Percentiles rank a stretch among this genome's conserved stretches.
Evolutionary conservation across 92 coral and sea anemone genomes (phyloP).

Genomic region (Bergia sp.): DNA sequence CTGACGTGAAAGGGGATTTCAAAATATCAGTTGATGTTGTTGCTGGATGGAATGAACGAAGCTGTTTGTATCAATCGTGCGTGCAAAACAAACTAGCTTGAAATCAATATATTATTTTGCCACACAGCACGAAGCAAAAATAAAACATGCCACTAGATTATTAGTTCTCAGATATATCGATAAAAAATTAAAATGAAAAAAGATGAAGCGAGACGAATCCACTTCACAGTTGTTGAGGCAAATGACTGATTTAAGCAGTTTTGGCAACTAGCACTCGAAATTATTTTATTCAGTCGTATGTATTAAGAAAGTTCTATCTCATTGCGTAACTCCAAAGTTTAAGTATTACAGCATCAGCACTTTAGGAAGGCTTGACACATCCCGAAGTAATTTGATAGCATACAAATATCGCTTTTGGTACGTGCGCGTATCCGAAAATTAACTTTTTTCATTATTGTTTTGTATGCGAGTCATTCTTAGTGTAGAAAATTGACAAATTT

Average conservation of each 20-base stretch:
- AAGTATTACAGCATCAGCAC: not conserved
- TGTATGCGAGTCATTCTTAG: no score
- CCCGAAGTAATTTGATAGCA: not conserved
- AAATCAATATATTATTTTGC: not conserved
- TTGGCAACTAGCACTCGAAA: not conserved
- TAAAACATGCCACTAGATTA: not conserved
- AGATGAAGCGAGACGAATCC: not conserved
- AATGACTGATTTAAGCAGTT: not conserved
- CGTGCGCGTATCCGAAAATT: not conserved
- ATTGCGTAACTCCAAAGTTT: not conserved
- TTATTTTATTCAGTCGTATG: not conserved
- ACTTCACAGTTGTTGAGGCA: not conserved
- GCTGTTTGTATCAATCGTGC: not conserved
- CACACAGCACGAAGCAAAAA: constrained; percentile 9
- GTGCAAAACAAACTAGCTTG: not conserved
- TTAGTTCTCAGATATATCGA: constrained; percentile 5
- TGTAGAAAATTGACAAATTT: no score
- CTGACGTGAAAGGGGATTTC: not conserved
- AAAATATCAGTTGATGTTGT: not conserved
- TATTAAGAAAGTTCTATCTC: no score
- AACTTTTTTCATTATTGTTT: not conserved
- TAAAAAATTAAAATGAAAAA: not conserved
- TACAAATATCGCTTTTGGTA: not conserved
- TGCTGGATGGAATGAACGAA: not conserved
- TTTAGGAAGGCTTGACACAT: no score